A percentile compares a stretch with the other conserved stretches of the same genome.
phyloP scores from a whole-genome alignment of 2,113 vertebrate species.

The Vulpes lagopus region DNA sequence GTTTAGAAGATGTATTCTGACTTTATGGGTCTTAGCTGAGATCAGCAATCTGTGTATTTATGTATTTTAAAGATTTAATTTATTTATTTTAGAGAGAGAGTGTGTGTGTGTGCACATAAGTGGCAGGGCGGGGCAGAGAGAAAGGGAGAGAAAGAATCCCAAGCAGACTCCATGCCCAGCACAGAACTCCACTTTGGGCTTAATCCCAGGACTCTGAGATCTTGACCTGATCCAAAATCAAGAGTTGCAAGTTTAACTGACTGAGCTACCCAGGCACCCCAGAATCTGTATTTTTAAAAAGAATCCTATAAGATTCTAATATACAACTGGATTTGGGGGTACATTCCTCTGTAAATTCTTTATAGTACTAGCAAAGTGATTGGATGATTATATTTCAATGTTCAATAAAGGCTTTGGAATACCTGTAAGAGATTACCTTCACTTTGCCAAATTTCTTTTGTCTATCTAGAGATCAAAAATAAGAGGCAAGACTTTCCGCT shows the following conservation, averaged over 20 bases:
- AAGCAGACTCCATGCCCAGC: neutral
- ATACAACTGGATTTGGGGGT: neutral
- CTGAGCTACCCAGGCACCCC: neutral
- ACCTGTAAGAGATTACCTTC: neutral
- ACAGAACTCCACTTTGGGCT: neutral
- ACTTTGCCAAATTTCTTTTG: constrained; percentile 23
- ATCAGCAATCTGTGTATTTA: neutral
- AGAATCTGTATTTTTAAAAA: neutral
- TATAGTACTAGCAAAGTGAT: neutral
- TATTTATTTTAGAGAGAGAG: neutral
- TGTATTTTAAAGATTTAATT: neutral
- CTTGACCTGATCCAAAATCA: neutral
- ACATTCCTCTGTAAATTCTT: neutral
- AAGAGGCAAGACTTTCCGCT: constrained; percentile 14
- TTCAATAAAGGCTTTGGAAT: constrained; percentile 18
- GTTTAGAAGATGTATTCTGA: constrained; percentile 1
- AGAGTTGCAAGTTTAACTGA: neutral
- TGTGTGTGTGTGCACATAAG: neutral
- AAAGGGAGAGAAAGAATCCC: neutral
- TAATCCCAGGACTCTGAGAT: neutral
- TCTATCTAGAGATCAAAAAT: neutral
- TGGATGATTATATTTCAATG: constrained; percentile 30
- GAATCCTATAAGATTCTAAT: neutral
- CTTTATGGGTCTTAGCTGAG: neutral
- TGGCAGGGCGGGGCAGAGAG: neutral